Evolutionary conservation across 2,888 invertebrate species (phyloP).

Genomic region (Sphaerophoria rueppellii): DNA sequence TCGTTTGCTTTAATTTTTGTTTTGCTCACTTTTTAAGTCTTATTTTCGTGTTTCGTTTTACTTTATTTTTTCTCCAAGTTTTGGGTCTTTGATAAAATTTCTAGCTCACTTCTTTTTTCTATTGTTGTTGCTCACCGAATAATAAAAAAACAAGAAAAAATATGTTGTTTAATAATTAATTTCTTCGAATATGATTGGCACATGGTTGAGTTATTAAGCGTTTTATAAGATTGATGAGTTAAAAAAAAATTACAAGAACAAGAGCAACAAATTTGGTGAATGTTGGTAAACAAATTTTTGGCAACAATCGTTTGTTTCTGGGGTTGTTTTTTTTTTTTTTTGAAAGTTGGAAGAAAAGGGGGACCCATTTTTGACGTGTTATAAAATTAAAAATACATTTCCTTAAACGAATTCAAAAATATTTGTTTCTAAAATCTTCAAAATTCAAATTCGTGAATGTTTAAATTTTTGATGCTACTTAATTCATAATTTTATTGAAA

Average conservation of each 20-base stretch:
- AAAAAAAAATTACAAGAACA: too few species aligned
- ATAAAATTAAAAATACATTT: too few species aligned
- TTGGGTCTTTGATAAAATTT: conserved; percentile 23
- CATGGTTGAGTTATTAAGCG: neutral
- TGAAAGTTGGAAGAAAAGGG: too few species aligned
- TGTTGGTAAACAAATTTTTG: too few species aligned
- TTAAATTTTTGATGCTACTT: neutral
- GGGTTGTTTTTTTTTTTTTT: too few species aligned
- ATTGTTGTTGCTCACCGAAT: too few species aligned
- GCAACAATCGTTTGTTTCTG: too few species aligned
- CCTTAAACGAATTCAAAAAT: too few species aligned
- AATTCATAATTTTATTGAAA: conserved; percentile 10
- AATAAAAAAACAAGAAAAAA: neutral
- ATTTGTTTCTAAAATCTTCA: neutral
- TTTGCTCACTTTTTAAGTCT: conserved; percentile 4
- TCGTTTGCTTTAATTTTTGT: conserved; percentile 18
- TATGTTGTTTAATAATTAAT: neutral
- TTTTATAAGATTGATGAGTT: too few species aligned
- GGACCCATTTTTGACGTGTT: too few species aligned
- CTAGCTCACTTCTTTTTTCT: neutral
- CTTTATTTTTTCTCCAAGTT: conserved; percentile 28
- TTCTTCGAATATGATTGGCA: neutral
- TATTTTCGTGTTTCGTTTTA: conserved; percentile 23
- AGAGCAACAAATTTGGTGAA: too few species aligned
- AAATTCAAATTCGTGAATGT: neutral